phyloP scores from a whole-genome alignment of 2,888 invertebrate genomes.

The Salpingus planirostris region DNA sequence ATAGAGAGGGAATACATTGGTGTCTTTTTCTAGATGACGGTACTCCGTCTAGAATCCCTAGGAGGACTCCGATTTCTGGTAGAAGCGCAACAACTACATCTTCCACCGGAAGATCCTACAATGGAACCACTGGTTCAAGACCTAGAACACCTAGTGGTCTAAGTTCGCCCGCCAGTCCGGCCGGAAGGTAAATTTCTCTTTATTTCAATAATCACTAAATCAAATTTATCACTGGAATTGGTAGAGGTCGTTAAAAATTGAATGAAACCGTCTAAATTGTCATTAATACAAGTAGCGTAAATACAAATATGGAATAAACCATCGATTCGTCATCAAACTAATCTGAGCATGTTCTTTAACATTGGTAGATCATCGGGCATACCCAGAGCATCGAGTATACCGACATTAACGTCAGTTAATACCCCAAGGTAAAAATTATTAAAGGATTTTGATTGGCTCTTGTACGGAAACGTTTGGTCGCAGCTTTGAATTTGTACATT shows the following conservation, averaged over 20 bases:
- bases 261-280: too few species aligned
- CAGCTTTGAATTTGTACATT: too few species aligned
- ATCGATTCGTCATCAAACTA: constrained; percentile 17
- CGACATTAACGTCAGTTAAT: constrained; percentile 67
- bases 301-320: background rate
- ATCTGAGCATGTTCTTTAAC: constrained; percentile 32
- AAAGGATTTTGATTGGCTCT: constrained; percentile 19
- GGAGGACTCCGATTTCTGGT: constrained; percentile 53
- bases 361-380: constrained; percentile 57
- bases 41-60: constrained; percentile 76
- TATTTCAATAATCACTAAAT: background rate
- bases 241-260: too few species aligned
- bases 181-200: constrained; percentile 53
- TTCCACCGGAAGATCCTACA: constrained; percentile 48
- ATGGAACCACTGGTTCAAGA: constrained; percentile 36
- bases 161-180: constrained; percentile 61
- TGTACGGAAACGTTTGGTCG: too few species aligned
- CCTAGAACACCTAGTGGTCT: constrained; percentile 72
- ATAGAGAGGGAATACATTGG: background rate
- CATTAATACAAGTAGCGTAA: too few species aligned
- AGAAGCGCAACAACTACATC: constrained; percentile 44
- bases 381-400: constrained; percentile 85
- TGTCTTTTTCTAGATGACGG: constrained; percentile 52
- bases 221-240: too few species aligned
- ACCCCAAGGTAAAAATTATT: constrained; percentile 68